phyloP scores from a whole-genome alignment of 1,140 invertebrate genomes.

The Dreissena polymorpha region DNA sequence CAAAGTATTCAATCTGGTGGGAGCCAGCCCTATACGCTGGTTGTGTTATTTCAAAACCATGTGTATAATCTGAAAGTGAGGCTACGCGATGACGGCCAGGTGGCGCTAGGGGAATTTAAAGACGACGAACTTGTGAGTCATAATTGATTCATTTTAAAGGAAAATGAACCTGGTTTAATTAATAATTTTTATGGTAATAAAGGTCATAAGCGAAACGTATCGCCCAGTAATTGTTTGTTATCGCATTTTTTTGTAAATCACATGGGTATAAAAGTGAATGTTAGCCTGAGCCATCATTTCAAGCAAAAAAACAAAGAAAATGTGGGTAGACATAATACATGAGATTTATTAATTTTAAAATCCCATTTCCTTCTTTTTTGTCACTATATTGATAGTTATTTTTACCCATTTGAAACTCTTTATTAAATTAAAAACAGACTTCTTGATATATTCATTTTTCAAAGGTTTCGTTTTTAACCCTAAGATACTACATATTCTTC shows the following conservation, averaged over 20 bases:
- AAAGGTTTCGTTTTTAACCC: no score
- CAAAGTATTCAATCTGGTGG: constrained; percentile 32
- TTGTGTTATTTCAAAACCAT: constrained; percentile 47
- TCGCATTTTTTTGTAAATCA: neutral
- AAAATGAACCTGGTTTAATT: neutral
- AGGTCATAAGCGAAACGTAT: neutral
- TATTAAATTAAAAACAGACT: no score
- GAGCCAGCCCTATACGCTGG: constrained; percentile 57
- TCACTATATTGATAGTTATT: no score
- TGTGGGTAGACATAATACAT: neutral
- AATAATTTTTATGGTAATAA: neutral
- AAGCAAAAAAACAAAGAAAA: neutral
- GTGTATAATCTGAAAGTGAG: constrained; percentile 59
- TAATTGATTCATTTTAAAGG: neutral
- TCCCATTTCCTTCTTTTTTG: no score
- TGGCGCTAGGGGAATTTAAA: constrained; percentile 59
- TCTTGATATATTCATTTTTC: no score
- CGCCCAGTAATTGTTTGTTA: neutral
- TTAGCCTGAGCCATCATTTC: no score
- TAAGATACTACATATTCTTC: no score
- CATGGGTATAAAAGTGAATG: neutral
- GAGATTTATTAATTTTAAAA: neutral
- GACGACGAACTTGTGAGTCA: constrained; percentile 57
- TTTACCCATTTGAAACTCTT: no score
- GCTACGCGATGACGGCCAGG: constrained; percentile 43